Evolutionary conservation across 2,797 vertebrate species (phyloP).

Genomic region (Gila robusta): DNA sequence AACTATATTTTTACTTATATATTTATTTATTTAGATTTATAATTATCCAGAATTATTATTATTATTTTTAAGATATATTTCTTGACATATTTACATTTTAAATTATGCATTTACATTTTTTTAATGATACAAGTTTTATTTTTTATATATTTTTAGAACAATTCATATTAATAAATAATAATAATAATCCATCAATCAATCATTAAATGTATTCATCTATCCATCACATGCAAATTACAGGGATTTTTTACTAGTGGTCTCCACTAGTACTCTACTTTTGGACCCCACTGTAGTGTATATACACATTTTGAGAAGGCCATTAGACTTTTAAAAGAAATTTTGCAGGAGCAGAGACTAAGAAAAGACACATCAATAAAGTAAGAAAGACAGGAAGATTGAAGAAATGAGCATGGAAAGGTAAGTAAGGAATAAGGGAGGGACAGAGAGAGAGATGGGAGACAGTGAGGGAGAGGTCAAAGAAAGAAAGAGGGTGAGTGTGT

Average conservation of each 20-base stretch:
- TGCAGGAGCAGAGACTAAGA: background rate
- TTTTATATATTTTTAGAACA: background rate
- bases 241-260: background rate
- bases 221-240: background rate
- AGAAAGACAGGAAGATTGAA: background rate
- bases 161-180: background rate
- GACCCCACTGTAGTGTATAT: background rate
- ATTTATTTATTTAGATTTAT: background rate
- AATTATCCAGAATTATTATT: background rate
- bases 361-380: background rate
- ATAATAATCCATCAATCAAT: background rate
- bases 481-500: constrained; percentile 28
- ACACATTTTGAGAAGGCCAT: background rate
- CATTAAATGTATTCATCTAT: background rate
- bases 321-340: background rate
- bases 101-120: background rate
- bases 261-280: background rate
- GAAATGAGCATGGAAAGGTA: background rate
- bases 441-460: background rate
- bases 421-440: background rate
- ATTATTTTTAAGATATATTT: background rate
- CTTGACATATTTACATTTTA: background rate
- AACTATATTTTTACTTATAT: background rate
- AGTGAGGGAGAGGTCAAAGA: background rate
- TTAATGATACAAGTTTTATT: no score